phyloP scores from a whole-genome alignment of 2,888 invertebrate species.

The Lacanobia oleracea region DNA sequence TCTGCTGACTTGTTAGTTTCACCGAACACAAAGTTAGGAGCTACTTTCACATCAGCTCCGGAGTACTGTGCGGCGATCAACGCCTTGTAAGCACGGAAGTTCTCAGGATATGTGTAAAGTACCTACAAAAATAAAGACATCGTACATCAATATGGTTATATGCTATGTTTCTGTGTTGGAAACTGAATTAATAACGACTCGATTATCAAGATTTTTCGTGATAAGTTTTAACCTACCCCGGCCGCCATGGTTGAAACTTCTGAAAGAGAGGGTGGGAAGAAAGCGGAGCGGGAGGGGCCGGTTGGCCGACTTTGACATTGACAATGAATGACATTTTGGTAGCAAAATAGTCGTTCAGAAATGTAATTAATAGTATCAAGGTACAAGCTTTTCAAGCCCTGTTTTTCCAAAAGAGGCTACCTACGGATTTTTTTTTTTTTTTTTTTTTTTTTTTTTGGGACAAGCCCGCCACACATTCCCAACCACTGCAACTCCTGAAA shows the following conservation, averaged over 20 bases:
- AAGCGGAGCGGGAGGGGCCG: constrained; percentile 44
- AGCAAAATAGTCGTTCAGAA: background rate
- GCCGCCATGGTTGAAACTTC: constrained; percentile 92
- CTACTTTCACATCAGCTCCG: constrained; percentile 95
- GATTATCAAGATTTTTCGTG: constrained; percentile 81
- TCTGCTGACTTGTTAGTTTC: constrained; percentile 97
- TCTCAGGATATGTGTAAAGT: constrained; percentile 99
- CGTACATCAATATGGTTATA: constrained; percentile 52
- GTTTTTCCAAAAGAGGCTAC: too few relatives aligned
- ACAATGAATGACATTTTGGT: constrained; percentile 59
- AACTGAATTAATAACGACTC: constrained; percentile 45
- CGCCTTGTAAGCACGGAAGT: constrained; percentile 99
- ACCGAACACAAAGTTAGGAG: constrained; percentile 97
- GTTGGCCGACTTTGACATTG: constrained; percentile 68
- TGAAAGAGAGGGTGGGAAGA: constrained; percentile 83
- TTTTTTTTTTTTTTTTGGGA: too few relatives aligned
- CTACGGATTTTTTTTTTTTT: too few relatives aligned
- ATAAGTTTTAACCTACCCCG: constrained; percentile 91
- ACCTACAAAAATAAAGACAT: constrained; percentile 93
- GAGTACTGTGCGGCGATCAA: constrained; percentile 99
- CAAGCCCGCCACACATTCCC: too few relatives aligned
- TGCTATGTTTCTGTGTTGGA: constrained; percentile 59
- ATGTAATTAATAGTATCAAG: background rate
- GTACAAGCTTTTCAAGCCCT: background rate
- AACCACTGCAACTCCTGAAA: too few relatives aligned